Conservation (phyloP, 2,113 vertebrate species). For the Mustela lutreola region DNA sequence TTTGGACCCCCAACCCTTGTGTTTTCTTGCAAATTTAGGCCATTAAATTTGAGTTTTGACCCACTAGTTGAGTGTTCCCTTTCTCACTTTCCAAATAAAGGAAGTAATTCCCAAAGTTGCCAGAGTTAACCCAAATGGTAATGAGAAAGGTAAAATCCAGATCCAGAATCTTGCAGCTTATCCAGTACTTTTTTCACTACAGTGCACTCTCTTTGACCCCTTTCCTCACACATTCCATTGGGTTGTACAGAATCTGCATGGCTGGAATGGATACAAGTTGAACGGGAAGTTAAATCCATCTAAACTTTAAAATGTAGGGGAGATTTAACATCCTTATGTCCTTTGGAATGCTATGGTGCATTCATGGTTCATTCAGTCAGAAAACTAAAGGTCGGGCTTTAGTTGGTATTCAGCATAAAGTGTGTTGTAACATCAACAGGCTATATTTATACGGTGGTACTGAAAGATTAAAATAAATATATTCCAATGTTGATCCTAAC, state of each 20-base stretch:
- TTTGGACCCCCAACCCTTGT: not conserved
- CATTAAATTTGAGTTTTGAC: not conserved
- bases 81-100: not conserved
- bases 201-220: slow-evolving; percentile 66
- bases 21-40: not conserved
- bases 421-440: slow-evolving; percentile 63
- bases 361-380: slow-evolving; percentile 73
- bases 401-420: slow-evolving; percentile 82
- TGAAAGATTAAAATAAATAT: slow-evolving; percentile 69
- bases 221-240: slow-evolving; percentile 73
- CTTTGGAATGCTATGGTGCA: slow-evolving; percentile 73
- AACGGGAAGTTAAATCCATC: slow-evolving; percentile 78
- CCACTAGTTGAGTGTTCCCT: not conserved
- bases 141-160: not conserved
- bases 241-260: slow-evolving; percentile 69
- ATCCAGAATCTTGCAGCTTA: not conserved
- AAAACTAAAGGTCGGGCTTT: slow-evolving; percentile 79
- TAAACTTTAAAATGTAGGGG: slow-evolving; percentile 72
- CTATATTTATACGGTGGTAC: slow-evolving; percentile 36
- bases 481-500: slow-evolving; percentile 56
- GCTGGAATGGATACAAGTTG: slow-evolving; percentile 79
- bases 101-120: not conserved
- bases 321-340: slow-evolving; percentile 80
- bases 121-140: not conserved
- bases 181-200: not conserved